Conservation (phyloP, 2,797 vertebrate genomes). For the Apodemus agrarius region DNA sequence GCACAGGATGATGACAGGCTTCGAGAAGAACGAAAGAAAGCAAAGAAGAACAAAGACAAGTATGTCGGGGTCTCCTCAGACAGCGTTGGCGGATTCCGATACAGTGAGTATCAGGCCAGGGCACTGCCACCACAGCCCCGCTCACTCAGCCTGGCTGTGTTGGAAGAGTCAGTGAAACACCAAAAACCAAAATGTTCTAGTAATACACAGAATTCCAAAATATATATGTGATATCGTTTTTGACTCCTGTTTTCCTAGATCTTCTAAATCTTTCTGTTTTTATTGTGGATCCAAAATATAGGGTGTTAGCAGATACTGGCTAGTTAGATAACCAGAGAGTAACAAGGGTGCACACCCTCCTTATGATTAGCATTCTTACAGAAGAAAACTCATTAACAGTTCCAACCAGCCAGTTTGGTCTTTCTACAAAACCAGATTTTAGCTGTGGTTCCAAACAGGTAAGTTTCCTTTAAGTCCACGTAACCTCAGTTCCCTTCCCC, state of each 20-base stretch:
- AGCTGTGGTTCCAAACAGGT: neutral
- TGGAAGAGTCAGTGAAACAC: constrained; percentile 37
- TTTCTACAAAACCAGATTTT: constrained; percentile 3
- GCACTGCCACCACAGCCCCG: neutral
- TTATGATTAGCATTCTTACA: constrained; percentile 28
- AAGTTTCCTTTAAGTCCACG: neutral
- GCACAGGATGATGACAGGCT: constrained; percentile 97
- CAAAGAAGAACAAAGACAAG: constrained; percentile 99
- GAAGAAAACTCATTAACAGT: neutral
- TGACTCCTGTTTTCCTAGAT: neutral
- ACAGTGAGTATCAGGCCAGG: constrained; percentile 90
- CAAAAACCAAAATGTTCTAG: neutral
- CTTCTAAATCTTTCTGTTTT: constrained; percentile 13
- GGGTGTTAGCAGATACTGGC: constrained; percentile 22
- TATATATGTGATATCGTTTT: neutral
- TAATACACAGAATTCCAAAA: constrained; percentile 35
- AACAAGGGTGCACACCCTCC: neutral
- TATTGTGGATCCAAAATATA: constrained; percentile 25
- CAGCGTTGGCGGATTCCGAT: constrained; percentile 93
- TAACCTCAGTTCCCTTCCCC: neutral
- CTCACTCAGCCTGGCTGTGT: constrained; percentile 60
- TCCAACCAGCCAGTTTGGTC: neutral
- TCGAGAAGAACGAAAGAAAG: constrained; percentile 98
- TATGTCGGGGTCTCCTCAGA: constrained; percentile 97
- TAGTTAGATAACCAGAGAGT: constrained; percentile 43